phyloP scores from a whole-genome alignment of 2,888 invertebrate species.

The Priocnemis perturbator region DNA sequence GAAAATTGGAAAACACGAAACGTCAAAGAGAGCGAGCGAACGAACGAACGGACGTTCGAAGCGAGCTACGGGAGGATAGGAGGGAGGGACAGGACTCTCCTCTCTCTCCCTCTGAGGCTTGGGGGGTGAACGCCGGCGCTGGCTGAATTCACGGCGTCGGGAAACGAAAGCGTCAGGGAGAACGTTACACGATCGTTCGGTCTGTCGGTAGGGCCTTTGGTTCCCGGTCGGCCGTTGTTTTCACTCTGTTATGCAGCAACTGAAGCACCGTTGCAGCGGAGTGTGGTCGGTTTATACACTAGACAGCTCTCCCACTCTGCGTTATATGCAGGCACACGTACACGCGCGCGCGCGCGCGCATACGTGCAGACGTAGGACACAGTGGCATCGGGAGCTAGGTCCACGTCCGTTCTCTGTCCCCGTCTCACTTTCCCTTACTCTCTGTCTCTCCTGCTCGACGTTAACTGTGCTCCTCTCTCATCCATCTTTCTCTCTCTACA shows the following conservation, averaged over 20 bases:
- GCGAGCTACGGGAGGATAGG: slow-evolving; percentile 17
- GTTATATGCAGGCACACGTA: slow-evolving; percentile 44
- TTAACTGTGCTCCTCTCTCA: slow-evolving; percentile 12
- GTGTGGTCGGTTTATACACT: slow-evolving; percentile 71
- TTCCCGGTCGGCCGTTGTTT: slow-evolving; percentile 67
- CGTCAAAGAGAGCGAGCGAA: slow-evolving; percentile 16
- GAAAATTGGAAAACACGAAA: slow-evolving; percentile 14
- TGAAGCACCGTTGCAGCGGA: slow-evolving; percentile 65
- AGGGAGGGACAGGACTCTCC: too few relatives aligned
- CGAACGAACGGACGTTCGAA: slow-evolving; percentile 18
- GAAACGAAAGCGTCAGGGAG: slow-evolving; percentile 41
- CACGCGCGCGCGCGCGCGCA: not conserved
- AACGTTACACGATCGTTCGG: slow-evolving; percentile 48
- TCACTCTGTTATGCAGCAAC: slow-evolving; percentile 70
- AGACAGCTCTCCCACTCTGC: slow-evolving; percentile 45
- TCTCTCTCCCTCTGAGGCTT: too few relatives aligned
- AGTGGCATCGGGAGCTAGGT: slow-evolving; percentile 50
- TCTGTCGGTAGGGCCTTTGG: slow-evolving; percentile 65
- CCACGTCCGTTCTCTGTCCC: slow-evolving; percentile 21
- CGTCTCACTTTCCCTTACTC: slow-evolving; percentile 20
- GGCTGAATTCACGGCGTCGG: slow-evolving; percentile 45
- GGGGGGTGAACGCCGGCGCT: too few relatives aligned
- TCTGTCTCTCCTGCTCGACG: slow-evolving; percentile 15
- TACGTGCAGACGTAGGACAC: too few relatives aligned
- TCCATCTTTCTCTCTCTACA: not conserved